Base-by-base conservation (phyloP, 2,888 invertebrate species). In the Pandemis corylana region DNA sequence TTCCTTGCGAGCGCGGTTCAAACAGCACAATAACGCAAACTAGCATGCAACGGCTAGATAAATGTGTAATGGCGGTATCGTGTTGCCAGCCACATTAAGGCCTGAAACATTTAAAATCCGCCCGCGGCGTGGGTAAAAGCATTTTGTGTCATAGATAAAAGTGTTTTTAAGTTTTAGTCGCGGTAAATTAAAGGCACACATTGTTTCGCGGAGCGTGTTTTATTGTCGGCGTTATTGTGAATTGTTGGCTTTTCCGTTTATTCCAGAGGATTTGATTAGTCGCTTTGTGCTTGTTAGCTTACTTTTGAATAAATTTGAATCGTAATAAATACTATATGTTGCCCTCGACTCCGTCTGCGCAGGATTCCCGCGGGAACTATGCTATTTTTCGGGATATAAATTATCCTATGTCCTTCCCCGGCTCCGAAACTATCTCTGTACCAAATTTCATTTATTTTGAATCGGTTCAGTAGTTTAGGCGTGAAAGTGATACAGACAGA, bases 61-160 rank as follows among this genome's bases (percentile, higher is more conserved):
- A 83, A 81, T 82, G 79, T 77, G 78, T 80, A 84, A 83, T 82
- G 81, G 82, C 80, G 79, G 77, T 82, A 83, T 83, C 84, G 83
- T 79, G 82, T 78, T 76, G 71, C 64, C 67, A 77, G 78, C 78
- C 80, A 78, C 81, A 81, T 80, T 80, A 80, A 82, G 78, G 76
- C 77, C 75, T 77, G 76, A 75, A 76, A 78, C 77, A 75, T 80
- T 81, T 81, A 78, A 82, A 82, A 81, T 79, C 78, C 78, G 73
- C 76, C 68, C 28, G 28, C 28, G 69, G 68, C 71, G 49, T 56
- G 62, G 72, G 68, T 76, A 67, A 71, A 71, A 75, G 71, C 70
- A 67, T 67, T 71, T 67, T 67, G 70, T 67, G 70, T 75, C 71
- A 75, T 67, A 75, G 75, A 75, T 75, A 75, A 75, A 75, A 75